phyloP scores from a whole-genome alignment of 2,797 vertebrate species.

The Gallinago stenura region DNA sequence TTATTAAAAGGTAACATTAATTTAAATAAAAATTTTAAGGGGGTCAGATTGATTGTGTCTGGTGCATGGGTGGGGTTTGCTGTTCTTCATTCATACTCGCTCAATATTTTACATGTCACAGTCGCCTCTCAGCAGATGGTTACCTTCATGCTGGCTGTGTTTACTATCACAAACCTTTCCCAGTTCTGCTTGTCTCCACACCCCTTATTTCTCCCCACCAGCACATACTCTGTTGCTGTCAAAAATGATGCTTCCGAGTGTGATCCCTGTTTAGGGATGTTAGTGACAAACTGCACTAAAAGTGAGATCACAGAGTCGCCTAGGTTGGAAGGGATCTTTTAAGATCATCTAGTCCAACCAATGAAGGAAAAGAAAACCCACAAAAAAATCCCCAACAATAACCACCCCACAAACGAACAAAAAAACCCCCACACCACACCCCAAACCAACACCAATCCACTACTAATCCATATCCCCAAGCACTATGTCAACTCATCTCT shows the following conservation, averaged over 20 bases:
- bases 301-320: not conserved
- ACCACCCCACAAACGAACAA: too few species aligned
- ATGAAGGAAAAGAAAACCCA: too few species aligned
- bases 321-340: too few species aligned
- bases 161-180: slow-evolving; percentile 15
- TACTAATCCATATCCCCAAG: too few species aligned
- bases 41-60: not conserved
- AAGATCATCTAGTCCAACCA: too few species aligned
- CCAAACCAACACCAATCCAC: too few species aligned
- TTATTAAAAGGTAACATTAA: slow-evolving; percentile 65
- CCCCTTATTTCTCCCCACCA: not conserved
- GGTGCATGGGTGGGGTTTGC: not conserved
- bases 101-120: slow-evolving; percentile 5
- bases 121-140: slow-evolving; percentile 27
- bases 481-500: too few species aligned
- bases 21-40: slow-evolving; percentile 36
- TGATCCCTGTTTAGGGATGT: not conserved
- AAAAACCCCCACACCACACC: too few species aligned
- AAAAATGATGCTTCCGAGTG: not conserved
- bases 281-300: not conserved
- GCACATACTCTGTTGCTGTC: not conserved
- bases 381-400: too few species aligned
- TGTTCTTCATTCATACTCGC: not conserved
- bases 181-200: not conserved
- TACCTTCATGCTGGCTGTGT: slow-evolving; percentile 35